phyloP scores from a whole-genome alignment of 2,113 vertebrate species.

The Neotoma lepida region DNA sequence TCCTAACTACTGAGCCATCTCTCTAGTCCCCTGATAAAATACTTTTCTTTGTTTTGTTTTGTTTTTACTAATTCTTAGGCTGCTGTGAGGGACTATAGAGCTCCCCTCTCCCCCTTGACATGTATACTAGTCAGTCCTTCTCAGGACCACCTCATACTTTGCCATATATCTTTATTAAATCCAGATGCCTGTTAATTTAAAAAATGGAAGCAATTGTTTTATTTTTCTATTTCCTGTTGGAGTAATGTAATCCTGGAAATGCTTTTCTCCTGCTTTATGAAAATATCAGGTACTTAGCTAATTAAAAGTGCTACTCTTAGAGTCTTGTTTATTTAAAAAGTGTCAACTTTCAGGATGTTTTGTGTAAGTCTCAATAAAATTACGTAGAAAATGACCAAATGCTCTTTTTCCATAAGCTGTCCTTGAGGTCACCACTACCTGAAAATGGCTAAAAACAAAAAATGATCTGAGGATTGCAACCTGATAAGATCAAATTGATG shows the following conservation, averaged over 20 bases:
- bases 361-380: slow-evolving; percentile 73
- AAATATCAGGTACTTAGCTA: slow-evolving; percentile 78
- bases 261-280: slow-evolving; percentile 55
- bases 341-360: slow-evolving; percentile 68
- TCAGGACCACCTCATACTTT: background rate
- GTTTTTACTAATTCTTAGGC: background rate
- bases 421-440: slow-evolving; percentile 77
- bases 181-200: slow-evolving; percentile 47
- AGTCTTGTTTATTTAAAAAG: slow-evolving; percentile 76
- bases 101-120: background rate
- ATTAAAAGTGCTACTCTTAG: slow-evolving; percentile 71
- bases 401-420: slow-evolving; percentile 74
- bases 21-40: background rate
- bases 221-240: slow-evolving; percentile 71
- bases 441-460: slow-evolving; percentile 79
- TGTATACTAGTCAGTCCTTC: background rate
- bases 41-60: background rate
- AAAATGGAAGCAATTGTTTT: slow-evolving; percentile 60
- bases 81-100: background rate
- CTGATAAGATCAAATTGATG: slow-evolving; percentile 85
- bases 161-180: slow-evolving; percentile 16
- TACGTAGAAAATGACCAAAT: slow-evolving; percentile 56
- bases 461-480: slow-evolving; percentile 73
- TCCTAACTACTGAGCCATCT: background rate
- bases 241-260: slow-evolving; percentile 43